phyloP scores from a whole-genome alignment of 2,113 vertebrate species.

The Rattus rattus region DNA sequence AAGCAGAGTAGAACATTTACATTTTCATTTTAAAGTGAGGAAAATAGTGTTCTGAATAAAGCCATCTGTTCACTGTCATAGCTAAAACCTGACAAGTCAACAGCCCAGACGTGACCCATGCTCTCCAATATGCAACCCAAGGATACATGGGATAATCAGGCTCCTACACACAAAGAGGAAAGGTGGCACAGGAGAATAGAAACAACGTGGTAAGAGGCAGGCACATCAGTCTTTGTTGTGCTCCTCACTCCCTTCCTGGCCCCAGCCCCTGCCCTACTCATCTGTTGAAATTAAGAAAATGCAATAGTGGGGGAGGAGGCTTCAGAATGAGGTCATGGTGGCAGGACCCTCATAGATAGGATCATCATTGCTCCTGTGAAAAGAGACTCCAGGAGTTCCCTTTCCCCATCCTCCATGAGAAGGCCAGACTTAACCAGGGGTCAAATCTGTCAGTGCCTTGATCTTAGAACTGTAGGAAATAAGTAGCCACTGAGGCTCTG shows the following conservation, averaged over 20 bases:
- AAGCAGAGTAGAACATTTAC: not conserved
- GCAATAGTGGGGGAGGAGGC: not conserved
- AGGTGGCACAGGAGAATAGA: not conserved
- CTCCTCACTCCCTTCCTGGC: rapidly evolving
- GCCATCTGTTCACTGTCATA: not conserved
- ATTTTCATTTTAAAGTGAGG: not conserved
- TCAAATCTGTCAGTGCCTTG: not conserved
- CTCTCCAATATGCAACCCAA: no score
- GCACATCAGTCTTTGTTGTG: not conserved
- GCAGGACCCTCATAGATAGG: not conserved
- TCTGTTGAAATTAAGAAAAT: not conserved
- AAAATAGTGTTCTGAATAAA: not conserved
- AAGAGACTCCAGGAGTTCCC: not conserved
- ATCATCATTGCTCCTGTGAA: not conserved
- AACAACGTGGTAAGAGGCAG: no score
- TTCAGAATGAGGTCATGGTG: not conserved
- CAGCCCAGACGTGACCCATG: not conserved
- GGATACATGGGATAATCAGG: rapidly evolving
- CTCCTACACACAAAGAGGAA: not conserved
- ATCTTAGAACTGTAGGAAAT: not conserved
- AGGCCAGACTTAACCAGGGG: not conserved
- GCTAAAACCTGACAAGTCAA: not conserved
- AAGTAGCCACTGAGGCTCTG: not conserved
- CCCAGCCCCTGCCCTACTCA: not conserved
- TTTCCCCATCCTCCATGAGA: not conserved